Percentiles rank a stretch among this genome's conserved stretches.
These are phyloP conservation scores for Diplosoma virens DNA, from an alignment of 23 tunicate species.

Conservation along the genomic window DNA sequence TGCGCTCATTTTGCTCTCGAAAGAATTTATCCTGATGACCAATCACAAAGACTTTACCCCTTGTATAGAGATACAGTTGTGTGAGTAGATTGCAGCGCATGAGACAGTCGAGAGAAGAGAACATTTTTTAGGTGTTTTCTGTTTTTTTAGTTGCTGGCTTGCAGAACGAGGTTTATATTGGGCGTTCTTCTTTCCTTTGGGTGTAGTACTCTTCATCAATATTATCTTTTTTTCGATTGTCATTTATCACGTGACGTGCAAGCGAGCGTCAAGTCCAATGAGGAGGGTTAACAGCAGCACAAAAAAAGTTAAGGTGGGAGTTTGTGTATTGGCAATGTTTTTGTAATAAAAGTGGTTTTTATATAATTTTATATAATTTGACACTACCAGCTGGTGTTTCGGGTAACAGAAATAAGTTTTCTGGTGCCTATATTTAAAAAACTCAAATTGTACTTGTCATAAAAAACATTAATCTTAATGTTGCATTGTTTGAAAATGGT, in stretches of 20 bases:
- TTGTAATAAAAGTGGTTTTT: too few species aligned
- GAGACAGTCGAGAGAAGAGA: too few species aligned
- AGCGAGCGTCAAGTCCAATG: constrained; percentile 19
- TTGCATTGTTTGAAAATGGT: too few species aligned
- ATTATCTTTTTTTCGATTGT: constrained; percentile 41
- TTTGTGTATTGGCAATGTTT: too few species aligned
- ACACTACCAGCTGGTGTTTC: too few species aligned
- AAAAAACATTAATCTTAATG: too few species aligned
- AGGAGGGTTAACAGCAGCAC: constrained; percentile 38
- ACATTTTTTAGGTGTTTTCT: too few species aligned
- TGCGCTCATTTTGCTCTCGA: constrained; percentile 48
- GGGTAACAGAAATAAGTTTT: too few species aligned
- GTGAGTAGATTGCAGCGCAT: constrained; percentile 42
- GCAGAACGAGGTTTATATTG: constrained; percentile 36
- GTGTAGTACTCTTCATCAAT: constrained; percentile 41
- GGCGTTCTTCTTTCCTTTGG: constrained; percentile 64
- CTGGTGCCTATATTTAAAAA: too few species aligned
- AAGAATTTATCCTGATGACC: constrained; percentile 7
- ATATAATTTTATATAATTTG: too few species aligned
- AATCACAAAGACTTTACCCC: constrained; percentile 50
- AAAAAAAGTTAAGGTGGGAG: constrained; percentile 30
- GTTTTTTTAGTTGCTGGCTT: constrained; percentile 59
- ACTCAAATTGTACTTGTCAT: too few species aligned
- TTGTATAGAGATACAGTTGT: constrained; percentile 43
- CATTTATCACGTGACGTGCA: constrained; percentile 68